A percentile compares a stretch with the other conserved stretches of the same genome.
Evolutionary conservation across 92 coral and sea anemone genomes (phyloP).

Genomic region (Palythoa caribaeorum): DNA sequence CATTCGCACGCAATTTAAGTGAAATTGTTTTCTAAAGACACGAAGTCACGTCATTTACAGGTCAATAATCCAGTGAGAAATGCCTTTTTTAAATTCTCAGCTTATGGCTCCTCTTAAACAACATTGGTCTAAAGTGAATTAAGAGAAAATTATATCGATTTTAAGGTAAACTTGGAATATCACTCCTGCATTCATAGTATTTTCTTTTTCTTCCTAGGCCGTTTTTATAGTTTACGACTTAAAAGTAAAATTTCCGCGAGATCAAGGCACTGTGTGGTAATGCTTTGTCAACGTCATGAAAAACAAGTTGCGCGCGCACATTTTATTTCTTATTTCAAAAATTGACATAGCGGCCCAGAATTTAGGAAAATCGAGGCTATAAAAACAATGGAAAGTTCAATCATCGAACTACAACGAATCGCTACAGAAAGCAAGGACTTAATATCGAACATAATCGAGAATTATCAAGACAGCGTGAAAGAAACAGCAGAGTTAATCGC

Average conservation of each 20-base stretch:
- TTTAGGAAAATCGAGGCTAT: not conserved
- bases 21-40: no score
- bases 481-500: slow-evolving; percentile 40
- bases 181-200: not conserved
- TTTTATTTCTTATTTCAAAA: not conserved
- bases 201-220: not conserved
- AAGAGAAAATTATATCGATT: no score
- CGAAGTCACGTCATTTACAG: no score
- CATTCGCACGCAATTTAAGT: no score
- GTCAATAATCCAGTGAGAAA: no score
- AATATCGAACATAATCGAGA: not conserved
- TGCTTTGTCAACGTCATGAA: slow-evolving; percentile 8
- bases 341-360: not conserved
- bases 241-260: not conserved
- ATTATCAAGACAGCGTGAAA: slow-evolving; percentile 14
- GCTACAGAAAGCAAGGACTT: slow-evolving; percentile 31
- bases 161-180: no score
- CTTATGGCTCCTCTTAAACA: no score
- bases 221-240: not conserved
- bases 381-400: not conserved
- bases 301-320: not conserved
- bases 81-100: no score
- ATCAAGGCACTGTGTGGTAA: not conserved
- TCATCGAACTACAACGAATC: slow-evolving; percentile 27
- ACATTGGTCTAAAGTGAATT: no score